Percentiles rank a stretch among this genome's conserved stretches.
Evolutionary conservation across 2,888 invertebrate genomes (phyloP).

Genomic region (Tyria jacobaeae): DNA sequence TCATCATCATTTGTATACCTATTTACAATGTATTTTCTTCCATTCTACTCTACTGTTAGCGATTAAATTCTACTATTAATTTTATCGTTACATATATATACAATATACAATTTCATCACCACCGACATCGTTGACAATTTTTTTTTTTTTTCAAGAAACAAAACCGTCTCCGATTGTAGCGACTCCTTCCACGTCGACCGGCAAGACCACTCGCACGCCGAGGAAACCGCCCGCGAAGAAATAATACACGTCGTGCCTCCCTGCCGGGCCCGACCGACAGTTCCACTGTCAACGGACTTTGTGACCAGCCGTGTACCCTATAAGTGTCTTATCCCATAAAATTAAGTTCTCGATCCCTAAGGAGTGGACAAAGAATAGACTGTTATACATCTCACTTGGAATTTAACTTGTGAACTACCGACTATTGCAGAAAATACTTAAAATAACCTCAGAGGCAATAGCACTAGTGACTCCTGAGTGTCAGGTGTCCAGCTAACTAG

Average conservation of each 20-base stretch:
- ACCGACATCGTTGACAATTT: no score
- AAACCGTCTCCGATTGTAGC: constrained; percentile 74
- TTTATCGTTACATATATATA: no score
- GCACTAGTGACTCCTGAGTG: no score
- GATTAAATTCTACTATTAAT: no score
- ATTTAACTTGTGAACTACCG: constrained; percentile 25
- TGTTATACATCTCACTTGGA: constrained; percentile 26
- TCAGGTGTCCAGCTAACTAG: no score
- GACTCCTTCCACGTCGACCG: constrained; percentile 80
- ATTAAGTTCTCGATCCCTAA: constrained; percentile 40
- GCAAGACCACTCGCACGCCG: constrained; percentile 79
- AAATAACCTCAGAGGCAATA: no score
- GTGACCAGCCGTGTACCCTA: constrained; percentile 46
- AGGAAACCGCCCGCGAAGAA: constrained; percentile 79
- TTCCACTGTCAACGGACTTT: constrained; percentile 45
- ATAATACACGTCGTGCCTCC: constrained; percentile 63
- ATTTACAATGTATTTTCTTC: no score
- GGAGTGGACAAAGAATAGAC: constrained; percentile 30
- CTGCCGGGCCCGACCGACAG: constrained; percentile 28
- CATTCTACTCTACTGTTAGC: no score
- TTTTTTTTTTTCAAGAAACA: constrained; percentile 56
- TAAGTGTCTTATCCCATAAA: constrained; percentile 53
- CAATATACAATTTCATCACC: no score
- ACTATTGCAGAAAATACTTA: neutral
- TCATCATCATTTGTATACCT: no score